A percentile compares a stretch with the other conserved stretches of the same genome.
These are phyloP conservation scores for Choloepus hoffmanni DNA, from an alignment of 2,113 vertebrate species.

Conservation along the genomic window DNA sequence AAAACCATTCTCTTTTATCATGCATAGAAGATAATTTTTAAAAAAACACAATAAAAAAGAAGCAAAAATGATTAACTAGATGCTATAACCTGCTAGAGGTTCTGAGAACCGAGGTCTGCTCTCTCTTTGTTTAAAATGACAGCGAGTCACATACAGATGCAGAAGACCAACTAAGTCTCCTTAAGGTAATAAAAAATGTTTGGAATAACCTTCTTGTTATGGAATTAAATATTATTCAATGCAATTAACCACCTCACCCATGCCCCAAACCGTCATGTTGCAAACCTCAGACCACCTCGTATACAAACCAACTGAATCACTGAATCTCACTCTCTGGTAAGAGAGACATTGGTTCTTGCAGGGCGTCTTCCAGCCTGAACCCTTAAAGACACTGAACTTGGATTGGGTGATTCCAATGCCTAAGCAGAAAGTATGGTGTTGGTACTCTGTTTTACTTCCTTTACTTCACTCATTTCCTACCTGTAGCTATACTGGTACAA, in stretches of 20 bases:
- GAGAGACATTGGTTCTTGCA: background rate
- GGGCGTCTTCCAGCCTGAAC: background rate
- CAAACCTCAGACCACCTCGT: background rate
- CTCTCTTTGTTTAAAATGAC: conserved; percentile 38
- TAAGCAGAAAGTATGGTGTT: background rate
- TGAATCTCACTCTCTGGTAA: background rate
- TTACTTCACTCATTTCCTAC: background rate
- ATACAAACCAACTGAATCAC: background rate
- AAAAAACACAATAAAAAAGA: background rate
- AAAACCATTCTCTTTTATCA: background rate
- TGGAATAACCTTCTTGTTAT: conserved; percentile 37
- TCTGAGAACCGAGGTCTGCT: background rate
- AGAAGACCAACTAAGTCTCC: background rate
- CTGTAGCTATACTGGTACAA: background rate
- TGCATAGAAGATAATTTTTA: background rate
- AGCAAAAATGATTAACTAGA: background rate
- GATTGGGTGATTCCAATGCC: background rate
- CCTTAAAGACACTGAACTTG: background rate
- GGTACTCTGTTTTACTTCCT: background rate
- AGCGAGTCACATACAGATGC: background rate
- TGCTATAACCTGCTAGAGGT: background rate
- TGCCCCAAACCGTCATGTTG: background rate
- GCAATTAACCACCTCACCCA: background rate
- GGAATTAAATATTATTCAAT: conserved; percentile 53
- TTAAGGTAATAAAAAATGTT: conserved; percentile 21